These are phyloP conservation scores for Arrhopalites spinosus DNA, from an alignment of 2,888 invertebrate species.

Conservation along the genomic window DNA sequence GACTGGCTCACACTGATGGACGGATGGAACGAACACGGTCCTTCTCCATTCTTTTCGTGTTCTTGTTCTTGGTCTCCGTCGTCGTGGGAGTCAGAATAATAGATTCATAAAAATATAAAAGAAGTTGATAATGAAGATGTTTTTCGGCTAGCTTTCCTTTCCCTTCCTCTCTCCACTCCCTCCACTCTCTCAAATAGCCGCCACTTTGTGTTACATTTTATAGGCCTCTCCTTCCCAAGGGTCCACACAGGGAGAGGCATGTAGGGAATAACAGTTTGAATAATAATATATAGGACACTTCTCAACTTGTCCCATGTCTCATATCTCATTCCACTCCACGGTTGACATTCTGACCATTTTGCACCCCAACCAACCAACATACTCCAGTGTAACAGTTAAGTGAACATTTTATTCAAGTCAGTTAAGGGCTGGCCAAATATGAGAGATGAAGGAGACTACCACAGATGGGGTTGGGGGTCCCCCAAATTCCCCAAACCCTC, in stretches of 20 bases:
- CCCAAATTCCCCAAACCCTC: too few species aligned
- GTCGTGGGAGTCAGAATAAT: constrained; percentile 35
- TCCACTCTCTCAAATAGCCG: background rate
- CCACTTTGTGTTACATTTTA: background rate
- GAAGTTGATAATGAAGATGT: constrained; percentile 32
- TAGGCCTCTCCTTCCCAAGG: background rate
- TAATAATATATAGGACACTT: background rate
- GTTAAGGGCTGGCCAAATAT: too few species aligned
- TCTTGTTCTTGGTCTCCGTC: background rate
- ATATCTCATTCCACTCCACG: too few species aligned
- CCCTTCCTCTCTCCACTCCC: background rate
- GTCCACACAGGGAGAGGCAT: background rate
- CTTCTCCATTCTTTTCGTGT: background rate
- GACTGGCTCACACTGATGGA: background rate
- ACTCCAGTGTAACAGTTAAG: too few species aligned
- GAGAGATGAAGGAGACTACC: too few species aligned
- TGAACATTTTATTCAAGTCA: too few species aligned
- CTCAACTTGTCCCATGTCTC: background rate
- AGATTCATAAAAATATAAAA: constrained; percentile 28
- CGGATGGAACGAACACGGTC: background rate
- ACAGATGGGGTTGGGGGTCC: too few species aligned
- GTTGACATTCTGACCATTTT: too few species aligned
- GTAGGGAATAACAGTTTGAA: background rate
- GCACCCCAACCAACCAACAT: too few species aligned
- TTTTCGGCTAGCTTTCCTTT: too few species aligned